Conservation (phyloP, 2,113 vertebrate species). For the Melozone crissalis region DNA sequence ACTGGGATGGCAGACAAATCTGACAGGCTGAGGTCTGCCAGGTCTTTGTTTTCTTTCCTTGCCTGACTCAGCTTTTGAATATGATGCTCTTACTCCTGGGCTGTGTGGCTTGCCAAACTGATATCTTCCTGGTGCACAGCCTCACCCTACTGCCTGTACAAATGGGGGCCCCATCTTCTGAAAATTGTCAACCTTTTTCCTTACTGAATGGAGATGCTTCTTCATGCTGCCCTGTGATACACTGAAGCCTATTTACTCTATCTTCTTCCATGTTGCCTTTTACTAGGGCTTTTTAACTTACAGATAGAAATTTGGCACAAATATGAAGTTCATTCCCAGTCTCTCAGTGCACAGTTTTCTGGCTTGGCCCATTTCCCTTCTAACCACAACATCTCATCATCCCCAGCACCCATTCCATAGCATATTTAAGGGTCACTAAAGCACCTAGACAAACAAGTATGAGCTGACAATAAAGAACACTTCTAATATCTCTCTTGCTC, state of each 20-base stretch:
- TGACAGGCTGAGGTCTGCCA: slow-evolving; percentile 20
- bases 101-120: background rate
- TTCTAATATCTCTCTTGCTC: background rate
- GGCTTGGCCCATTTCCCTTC: background rate
- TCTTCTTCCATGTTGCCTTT: background rate
- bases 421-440: background rate
- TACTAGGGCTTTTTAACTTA: background rate
- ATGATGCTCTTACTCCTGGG: background rate
- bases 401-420: background rate
- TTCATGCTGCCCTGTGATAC: background rate
- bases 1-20: background rate
- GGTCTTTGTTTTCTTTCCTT: slow-evolving; percentile 7
- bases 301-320: background rate
- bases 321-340: background rate
- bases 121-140: background rate
- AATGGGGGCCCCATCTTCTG: background rate
- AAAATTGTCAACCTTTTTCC: background rate
- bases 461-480: background rate
- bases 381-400: background rate
- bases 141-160: background rate
- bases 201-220: background rate
- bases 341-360: background rate
- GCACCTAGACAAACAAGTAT: background rate
- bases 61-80: slow-evolving; percentile 42
- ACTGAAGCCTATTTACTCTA: background rate